Evolutionary conservation across 2,888 invertebrate species (phyloP).

Genomic region (Drosophila nr. perissopoda): DNA sequence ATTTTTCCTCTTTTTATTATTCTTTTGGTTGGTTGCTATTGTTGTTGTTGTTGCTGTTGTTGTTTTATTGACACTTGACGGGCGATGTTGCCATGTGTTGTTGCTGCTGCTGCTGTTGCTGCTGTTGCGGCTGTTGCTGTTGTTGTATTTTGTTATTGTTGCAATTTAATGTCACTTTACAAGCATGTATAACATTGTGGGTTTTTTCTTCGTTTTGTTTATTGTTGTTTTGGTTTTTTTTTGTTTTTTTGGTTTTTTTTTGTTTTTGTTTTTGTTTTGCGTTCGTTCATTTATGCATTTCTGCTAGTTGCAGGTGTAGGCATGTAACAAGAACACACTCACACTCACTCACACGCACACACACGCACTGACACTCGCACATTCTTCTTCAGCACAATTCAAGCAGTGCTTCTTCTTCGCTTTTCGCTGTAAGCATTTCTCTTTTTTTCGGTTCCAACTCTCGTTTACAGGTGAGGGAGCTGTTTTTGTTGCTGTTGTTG

Average conservation of each 20-base stretch:
- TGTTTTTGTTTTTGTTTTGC: constrained; percentile 43
- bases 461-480: constrained; percentile 24
- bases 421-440: constrained; percentile 27
- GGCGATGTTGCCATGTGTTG: constrained; percentile 44
- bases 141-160: constrained; percentile 57
- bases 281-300: constrained; percentile 50
- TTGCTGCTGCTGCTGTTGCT: constrained; percentile 27
- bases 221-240: neutral
- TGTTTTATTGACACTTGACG: constrained; percentile 60
- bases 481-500: constrained; percentile 2
- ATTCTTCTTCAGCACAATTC: constrained; percentile 47
- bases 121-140: constrained; percentile 22
- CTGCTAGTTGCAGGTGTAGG: constrained; percentile 37
- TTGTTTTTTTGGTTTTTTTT: constrained; percentile 13
- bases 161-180: constrained; percentile 69
- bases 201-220: constrained; percentile 17
- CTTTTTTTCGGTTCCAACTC: constrained; percentile 15
- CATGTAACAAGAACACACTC: constrained; percentile 21
- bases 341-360: constrained; percentile 12
- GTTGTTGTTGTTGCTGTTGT: constrained; percentile 20
- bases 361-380: constrained; percentile 37
- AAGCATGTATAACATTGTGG: constrained; percentile 61
- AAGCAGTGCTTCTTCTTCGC: constrained; percentile 29
- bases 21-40: constrained; percentile 7
- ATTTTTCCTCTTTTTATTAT: constrained; percentile 19